Evolutionary conservation across 2,888 invertebrate genomes (phyloP), one percentile per base, ranked within the genome.

Genomic region (Caenorhabditis sinica): DNA sequence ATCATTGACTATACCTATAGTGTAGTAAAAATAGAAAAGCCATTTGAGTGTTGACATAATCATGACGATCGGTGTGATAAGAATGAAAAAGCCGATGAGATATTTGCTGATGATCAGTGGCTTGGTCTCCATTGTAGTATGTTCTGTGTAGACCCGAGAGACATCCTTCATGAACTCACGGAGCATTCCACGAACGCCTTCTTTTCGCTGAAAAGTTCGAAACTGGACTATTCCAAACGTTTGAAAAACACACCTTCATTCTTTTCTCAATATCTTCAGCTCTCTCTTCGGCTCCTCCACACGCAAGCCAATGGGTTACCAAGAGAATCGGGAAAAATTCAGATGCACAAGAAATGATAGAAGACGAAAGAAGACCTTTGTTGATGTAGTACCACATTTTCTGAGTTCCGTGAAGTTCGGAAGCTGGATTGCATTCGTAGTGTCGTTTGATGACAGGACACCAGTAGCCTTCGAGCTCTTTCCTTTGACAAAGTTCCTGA

Each of bases 291-390:
- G 92, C 92, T 11, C 92, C 90, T 69, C 92, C 92, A 72, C 91
- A 92, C 1, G 90, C 90, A 65, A 92, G 80, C 92, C 92, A 92
- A 80, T 92, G 92, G 0, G 90, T 88, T 30, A 92, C 91, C 23
- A 92, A 75, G n/a, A 92, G 86, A 53, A 92, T 91, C 1, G 92
- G 92, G 79, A 92, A 92, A 84, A 91, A 92, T 76, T 92, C 92
- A 15, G 91, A 91, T 25, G 92, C 92, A 84, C 92, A 92, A 1
- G 92, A 90, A 68, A 92, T 92, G 82, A 92, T 89, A 11, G 91
- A 87, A 17, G 90, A 87, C 66, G 86, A 88, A 17, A 92, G 87
- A 20, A 92, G 80, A 56, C 92, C 85, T 53, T 85, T 85, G 68
- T 88, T 88, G 13, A 88, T 86, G 51, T 88, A 88, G 53, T 88